phyloP scores from a whole-genome alignment of 2,888 invertebrate genomes.

The Dendrolimus houi region DNA sequence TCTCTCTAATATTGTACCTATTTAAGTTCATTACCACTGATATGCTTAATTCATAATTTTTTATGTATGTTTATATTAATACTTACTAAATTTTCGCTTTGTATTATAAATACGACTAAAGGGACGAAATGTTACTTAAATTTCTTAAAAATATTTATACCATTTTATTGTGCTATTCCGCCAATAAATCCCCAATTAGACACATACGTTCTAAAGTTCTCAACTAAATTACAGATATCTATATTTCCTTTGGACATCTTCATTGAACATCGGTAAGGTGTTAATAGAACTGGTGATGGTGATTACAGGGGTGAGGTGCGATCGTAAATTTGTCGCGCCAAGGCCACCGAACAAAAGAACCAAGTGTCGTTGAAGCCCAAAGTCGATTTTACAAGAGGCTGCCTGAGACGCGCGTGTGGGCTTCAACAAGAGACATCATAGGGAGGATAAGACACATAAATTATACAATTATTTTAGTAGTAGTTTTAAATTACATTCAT shows the following conservation, averaged over 20 bases:
- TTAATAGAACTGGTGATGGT: slow-evolving; percentile 66
- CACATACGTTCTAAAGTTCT: background rate
- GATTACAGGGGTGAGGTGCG: slow-evolving; percentile 50
- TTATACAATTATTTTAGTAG: too few species aligned
- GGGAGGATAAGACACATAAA: slow-evolving; percentile 31
- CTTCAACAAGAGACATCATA: slow-evolving; percentile 22
- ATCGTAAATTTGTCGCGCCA: slow-evolving; percentile 68
- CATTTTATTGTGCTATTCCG: background rate
- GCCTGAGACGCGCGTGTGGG: slow-evolving; percentile 68
- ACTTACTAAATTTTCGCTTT: too few species aligned
- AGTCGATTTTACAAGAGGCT: slow-evolving; percentile 72
- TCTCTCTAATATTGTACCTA: too few species aligned
- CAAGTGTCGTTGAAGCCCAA: slow-evolving; percentile 60
- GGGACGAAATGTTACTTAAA: too few species aligned
- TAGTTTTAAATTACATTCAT: too few species aligned
- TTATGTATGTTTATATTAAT: too few species aligned
- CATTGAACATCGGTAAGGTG: slow-evolving; percentile 57
- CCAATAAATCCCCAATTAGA: background rate
- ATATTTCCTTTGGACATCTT: slow-evolving; percentile 30
- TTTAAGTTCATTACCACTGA: too few species aligned
- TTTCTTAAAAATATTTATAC: background rate
- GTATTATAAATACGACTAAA: too few species aligned
- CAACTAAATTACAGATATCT: background rate
- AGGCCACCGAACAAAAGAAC: slow-evolving; percentile 64
- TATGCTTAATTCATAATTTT: too few species aligned